Conservation (phyloP, 2,888 invertebrate species). For the Macrosiphum euphorbiae region DNA sequence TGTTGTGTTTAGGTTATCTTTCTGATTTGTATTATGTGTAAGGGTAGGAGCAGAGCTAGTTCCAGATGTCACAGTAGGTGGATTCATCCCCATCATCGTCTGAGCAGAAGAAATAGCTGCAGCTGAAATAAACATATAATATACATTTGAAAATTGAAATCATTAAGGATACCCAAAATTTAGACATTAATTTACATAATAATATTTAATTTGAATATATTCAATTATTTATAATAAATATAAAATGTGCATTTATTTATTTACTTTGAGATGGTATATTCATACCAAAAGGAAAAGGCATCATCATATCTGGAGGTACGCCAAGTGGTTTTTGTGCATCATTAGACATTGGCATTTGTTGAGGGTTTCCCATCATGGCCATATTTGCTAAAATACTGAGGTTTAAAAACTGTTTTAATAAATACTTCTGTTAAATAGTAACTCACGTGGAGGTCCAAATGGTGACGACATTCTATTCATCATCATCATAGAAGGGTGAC, state of each 20-base stretch:
- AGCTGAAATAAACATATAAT: constrained; percentile 33
- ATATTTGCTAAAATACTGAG: constrained; percentile 37
- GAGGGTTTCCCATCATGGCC: constrained; percentile 57
- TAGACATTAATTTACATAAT: neutral
- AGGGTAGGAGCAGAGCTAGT: constrained; percentile 13
- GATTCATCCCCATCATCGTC: constrained; percentile 53
- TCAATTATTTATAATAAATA: neutral
- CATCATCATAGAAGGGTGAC: constrained; percentile 65
- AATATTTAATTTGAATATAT: neutral
- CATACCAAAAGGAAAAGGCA: constrained; percentile 62
- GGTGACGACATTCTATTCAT: constrained; percentile 67
- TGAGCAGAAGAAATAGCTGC: constrained; percentile 59
- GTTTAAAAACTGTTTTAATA: neutral
- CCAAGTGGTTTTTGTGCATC: constrained; percentile 56
- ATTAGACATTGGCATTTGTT: constrained; percentile 56
- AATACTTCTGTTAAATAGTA: neutral
- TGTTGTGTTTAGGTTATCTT: constrained; percentile 26
- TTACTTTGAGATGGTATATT: constrained; percentile 58
- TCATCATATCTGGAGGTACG: constrained; percentile 61
- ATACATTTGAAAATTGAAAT: neutral
- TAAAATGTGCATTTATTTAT: neutral
- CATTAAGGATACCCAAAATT: neutral
- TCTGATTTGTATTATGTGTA: constrained; percentile 52
- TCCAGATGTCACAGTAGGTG: constrained; percentile 41
- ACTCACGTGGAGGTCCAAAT: constrained; percentile 67